A percentile compares a stretch with the other conserved stretches of the same genome.
Evolutionary conservation across 2,113 vertebrate species (phyloP).

Genomic region (Rattus norvegicus): GRCr8 NC_086039.1:9996501-9997000

Average conservation of each 20-base stretch:
- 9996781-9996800: neutral
- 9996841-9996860: neutral
- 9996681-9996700: neutral
- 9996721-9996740: neutral
- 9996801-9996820: neutral
- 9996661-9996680: neutral
- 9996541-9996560: slow-evolving; percentile 14
- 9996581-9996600: slow-evolving; percentile 4
- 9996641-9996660: neutral
- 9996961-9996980: no score
- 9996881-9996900: no score
- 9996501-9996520: slow-evolving; percentile 25
- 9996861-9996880: no score
- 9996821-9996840: neutral
- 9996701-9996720: neutral
- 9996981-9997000: no score
- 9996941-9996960: no score
- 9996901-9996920: no score
- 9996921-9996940: no score
- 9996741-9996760: slow-evolving; percentile 14
- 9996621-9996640: slow-evolving; percentile 14
- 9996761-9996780: neutral
- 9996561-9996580: slow-evolving; percentile 21
- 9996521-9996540: slow-evolving; percentile 52
- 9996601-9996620: slow-evolving; percentile 47